phyloP scores from a whole-genome alignment of 2,797 vertebrate genomes.

The Potorous gilbertii region DNA sequence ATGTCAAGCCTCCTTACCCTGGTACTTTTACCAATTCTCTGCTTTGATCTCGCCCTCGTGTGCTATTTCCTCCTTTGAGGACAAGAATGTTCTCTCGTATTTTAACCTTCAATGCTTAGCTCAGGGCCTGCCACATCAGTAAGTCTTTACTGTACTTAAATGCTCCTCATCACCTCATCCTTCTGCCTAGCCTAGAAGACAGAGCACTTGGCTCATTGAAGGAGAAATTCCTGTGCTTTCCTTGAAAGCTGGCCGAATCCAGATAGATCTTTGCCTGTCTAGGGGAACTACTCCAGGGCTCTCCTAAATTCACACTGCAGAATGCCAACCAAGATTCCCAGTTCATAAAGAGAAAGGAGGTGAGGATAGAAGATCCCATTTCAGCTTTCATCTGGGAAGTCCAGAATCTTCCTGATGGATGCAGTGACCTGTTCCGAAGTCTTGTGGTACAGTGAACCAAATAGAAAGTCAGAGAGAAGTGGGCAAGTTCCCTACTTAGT shows the following conservation, averaged over 20 bases:
- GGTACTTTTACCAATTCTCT: neutral
- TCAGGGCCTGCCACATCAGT: rapidly evolving
- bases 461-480: neutral
- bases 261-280: neutral
- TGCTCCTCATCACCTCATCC: neutral
- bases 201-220: neutral
- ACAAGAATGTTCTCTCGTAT: neutral
- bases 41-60: neutral
- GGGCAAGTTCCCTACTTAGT: neutral
- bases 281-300: neutral
- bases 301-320: neutral
- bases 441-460: neutral
- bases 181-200: neutral
- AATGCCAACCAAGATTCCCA: neutral
- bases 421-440: neutral
- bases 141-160: neutral
- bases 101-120: neutral
- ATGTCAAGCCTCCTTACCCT: neutral
- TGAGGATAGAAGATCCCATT: neutral
- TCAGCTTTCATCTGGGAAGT: neutral
- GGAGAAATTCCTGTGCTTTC: neutral
- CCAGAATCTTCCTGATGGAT: neutral
- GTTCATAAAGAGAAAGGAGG: neutral
- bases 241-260: neutral
- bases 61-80: neutral